Conservation (phyloP, 2,113 vertebrate species). For the Tauraco erythrolophus region DNA sequence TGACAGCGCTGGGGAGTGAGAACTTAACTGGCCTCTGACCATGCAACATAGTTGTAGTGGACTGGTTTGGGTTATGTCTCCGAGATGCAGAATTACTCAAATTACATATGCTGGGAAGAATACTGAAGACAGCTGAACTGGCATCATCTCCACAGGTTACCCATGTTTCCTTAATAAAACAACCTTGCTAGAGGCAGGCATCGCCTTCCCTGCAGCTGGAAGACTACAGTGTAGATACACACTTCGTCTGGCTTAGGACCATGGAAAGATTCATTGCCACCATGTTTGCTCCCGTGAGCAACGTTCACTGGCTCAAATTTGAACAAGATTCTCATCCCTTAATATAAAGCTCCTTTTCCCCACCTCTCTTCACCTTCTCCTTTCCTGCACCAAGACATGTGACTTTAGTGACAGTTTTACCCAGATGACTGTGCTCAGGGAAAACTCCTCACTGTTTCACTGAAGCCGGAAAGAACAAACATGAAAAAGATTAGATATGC, state of each 20-base stretch:
- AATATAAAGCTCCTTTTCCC: background rate
- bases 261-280: background rate
- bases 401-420: background rate
- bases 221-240: background rate
- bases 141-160: background rate
- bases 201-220: background rate
- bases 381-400: background rate
- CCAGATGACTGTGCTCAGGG: background rate
- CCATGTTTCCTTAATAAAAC: background rate
- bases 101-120: background rate
- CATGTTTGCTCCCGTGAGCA: background rate
- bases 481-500: background rate
- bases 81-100: background rate
- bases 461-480: background rate
- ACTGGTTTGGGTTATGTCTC: background rate
- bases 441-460: background rate
- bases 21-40: background rate
- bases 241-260: background rate
- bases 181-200: background rate
- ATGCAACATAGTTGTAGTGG: background rate
- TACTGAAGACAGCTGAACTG: background rate
- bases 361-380: rapidly evolving
- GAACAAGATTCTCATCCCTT: background rate
- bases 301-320: background rate
- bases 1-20: background rate